Evolutionary conservation across 2,888 invertebrate genomes (phyloP).

Genomic region (Noctua janthe): DNA sequence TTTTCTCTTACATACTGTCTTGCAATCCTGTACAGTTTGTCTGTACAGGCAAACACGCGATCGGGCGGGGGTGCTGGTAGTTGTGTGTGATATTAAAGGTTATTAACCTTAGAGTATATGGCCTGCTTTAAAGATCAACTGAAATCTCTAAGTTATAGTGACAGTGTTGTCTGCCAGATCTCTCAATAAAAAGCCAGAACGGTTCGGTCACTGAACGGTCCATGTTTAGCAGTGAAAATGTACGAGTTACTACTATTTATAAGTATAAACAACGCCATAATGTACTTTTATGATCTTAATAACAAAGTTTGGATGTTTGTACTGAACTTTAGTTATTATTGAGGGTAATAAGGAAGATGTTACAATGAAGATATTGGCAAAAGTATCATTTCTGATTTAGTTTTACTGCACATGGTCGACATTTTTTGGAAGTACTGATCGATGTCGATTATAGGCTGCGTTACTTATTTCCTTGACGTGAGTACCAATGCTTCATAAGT

Average conservation of each 20-base stretch:
- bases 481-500: no score
- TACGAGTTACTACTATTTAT: not conserved
- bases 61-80: no score
- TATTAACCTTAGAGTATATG: no score
- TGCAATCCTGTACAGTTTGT: no score
- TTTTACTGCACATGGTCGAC: not conserved
- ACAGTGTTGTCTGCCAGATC: no score
- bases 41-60: no score
- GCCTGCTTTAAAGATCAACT: no score
- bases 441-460: not conserved
- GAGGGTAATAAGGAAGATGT: constrained; percentile 30
- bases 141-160: no score
- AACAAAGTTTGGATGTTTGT: constrained; percentile 55
- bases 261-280: constrained; percentile 39
- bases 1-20: no score
- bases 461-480: not conserved
- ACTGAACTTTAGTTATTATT: constrained; percentile 47
- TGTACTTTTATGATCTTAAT: constrained; percentile 54
- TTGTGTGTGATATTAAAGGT: no score
- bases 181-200: no score
- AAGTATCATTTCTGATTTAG: constrained; percentile 2
- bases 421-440: not conserved
- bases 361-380: constrained; percentile 1
- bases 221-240: constrained; percentile 1
- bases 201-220: not conserved